Base-by-base conservation (phyloP, 2,113 vertebrate genomes). In the Heterotilapia buettikoferi region DNA sequence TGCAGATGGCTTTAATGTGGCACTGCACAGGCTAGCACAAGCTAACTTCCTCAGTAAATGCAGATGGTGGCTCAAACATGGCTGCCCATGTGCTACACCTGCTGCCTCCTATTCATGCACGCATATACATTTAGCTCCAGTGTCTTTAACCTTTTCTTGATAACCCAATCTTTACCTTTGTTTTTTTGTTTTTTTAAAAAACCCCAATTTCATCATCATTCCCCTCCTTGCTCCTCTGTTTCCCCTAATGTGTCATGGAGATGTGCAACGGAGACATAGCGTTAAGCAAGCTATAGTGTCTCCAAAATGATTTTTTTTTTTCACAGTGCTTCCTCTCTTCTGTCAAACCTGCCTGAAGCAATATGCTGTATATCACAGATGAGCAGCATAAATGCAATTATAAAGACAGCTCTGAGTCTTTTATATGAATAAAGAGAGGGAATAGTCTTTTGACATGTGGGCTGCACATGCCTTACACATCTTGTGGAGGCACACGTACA, bases 351-450 rank as follows among this genome's bases (percentile, higher is more conserved):
- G 87, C 92, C 88, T 12, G 82, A 73, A 94, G 92, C 92, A 36
- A 88, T 79, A 83, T 31, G 40, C 90, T 66, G 91, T 90, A 87
- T 91, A 91, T 93, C 90, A 91, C 89, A 92, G 78, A 86, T 83
- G 91, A 94, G 87, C 86, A 83, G 89, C 84, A 52, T 87, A 90
- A 90, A 94, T 82, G 89, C 92, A 93, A 94, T 93, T 91, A 92
- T 14, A 56, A 66, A 91, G 92, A 87, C 91, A 83, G 93, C 86
- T 92, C 78, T 13, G 84, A 89, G 89, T 94, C 91, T 91, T 88
- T 95, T 78, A 92, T 81, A 54, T 90, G 95, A 94, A 95, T 91
- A 92, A 90, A 88, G 92, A 90, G 71, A 86, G 86, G 91, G 86
- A 89, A 91, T 92, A 57, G 88, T 91, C 92, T 86, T 86, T 87